Evolutionary conservation across 2,113 vertebrate genomes (phyloP), one percentile per base, ranked within the genome.

Genomic region (Nerophis lumbriciformis): DNA sequence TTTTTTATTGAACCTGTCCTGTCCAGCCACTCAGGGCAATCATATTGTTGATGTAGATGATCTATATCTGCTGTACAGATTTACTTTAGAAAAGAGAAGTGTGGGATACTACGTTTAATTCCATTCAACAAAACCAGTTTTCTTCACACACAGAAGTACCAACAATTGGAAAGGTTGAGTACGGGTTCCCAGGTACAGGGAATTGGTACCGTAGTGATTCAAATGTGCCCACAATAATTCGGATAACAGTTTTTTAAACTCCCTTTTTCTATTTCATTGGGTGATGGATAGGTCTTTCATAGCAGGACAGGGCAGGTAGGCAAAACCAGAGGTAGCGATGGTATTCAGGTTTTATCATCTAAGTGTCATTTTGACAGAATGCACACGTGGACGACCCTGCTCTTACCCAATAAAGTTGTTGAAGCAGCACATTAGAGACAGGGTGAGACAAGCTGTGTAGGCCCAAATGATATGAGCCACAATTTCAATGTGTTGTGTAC

Each of bases 291-390:
- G 8, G 28, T 45, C 15, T 59, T 35, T 7, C 10, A 37, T 2
- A 15, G 58, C 57, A 8, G 21, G 13, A 28, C 19, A 19, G 21
- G 38, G 49, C 28, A 36, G 11, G 5, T 37, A 39, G 38, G 55
- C 50, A 62, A 6, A 13, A 60, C 48, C 36, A 36, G 36, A 19
- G 37, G 12, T 12, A 36, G 15, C 55, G 16, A 66, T 6, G 12
- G 50, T 28, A 68, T 62, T 56, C 49, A 2, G 3, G 38, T 39
- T 39, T 6, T 39, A 39, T 39, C 6, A 6, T 39, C 6, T 39
- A 49, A 64, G 67, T 62, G 79, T 88, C 76, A 79, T 85, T 87
- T 55, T 72, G 73, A 55, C 14, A 19, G 71, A 61, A 48, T 51
- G 59, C 49, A 45, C 10, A 8, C 61, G 73, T 16, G 19, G 58